Conservation (phyloP, 2,797 vertebrate genomes). For the Poecilia gillii region DNA sequence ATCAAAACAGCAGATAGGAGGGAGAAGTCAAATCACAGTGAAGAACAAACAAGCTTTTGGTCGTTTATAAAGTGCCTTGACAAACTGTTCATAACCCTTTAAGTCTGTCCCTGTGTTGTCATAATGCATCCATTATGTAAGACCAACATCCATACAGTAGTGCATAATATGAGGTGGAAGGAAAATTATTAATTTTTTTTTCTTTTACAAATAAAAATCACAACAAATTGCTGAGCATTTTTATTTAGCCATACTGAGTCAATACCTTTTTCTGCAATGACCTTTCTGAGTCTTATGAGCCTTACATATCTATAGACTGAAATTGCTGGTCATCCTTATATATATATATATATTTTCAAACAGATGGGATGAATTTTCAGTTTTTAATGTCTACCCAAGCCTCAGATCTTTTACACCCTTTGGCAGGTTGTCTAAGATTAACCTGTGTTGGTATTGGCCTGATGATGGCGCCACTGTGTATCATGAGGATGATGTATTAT, state of each 20-base stretch:
- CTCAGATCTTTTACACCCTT: neutral
- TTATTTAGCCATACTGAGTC: neutral
- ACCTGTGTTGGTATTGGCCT: neutral
- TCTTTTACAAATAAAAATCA: neutral
- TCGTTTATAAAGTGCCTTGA: neutral
- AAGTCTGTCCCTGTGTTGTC: neutral
- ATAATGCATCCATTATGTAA: neutral
- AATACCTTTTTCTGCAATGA: neutral
- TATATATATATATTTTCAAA: neutral
- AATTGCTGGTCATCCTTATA: neutral
- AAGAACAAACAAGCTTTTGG: neutral
- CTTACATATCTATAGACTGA: neutral
- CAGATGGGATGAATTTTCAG: neutral
- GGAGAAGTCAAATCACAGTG: neutral
- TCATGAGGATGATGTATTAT: too few species aligned
- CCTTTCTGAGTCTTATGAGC: neutral
- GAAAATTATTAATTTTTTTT: neutral
- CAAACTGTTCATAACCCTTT: neutral
- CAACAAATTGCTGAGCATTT: neutral
- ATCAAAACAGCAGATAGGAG: neutral
- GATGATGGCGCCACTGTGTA: neutral
- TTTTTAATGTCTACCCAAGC: neutral
- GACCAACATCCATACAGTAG: neutral
- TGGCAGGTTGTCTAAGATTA: neutral
- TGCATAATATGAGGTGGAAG: neutral